Base-by-base conservation (phyloP, 2,888 invertebrate species). In the Scaptomyza reducta region DNA sequence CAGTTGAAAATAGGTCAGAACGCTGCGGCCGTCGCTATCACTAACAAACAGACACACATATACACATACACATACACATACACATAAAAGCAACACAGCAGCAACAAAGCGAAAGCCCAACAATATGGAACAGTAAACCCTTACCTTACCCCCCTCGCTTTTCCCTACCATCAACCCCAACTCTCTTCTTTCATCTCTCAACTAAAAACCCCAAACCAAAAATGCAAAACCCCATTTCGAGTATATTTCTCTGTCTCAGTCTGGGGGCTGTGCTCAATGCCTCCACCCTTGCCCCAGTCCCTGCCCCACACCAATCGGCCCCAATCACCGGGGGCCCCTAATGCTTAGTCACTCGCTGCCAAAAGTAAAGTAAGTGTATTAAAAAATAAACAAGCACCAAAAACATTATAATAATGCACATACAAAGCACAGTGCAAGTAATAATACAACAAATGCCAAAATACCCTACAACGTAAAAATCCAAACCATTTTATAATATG, bases 1-100 rank as follows among this genome's bases (percentile, higher is more conserved):
- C 53, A 40, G 44, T 65, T 65, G 42, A 46, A 74, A 74, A 74
- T 74, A 47, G 74, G 74, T 75, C 74, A 74, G 70, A 46, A 9
- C 56, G 56, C 64, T 70, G 75, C 56, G 75, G 75, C 33, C 51
- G 65, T 70, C 53, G 75, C 71, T 75, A 74, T 75, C 71, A 62
- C 44, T 22, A 47, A 27, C 64, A 69, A 51, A 54, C 57, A 47
- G 41, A 31, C 42, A 62, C 31, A 58, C 31, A 59, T 16, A 68
- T 27, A 49, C 35, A 55, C 14, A 54, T 46, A 49, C 41, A 62
- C 11, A n/a, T 22, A 57, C 31, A 59, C 25, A 68, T 33, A 11
- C 27, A 49, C 46, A 49, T 47, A 65, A 72, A 46, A 6, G 35
- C 33, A 35, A 35, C 6, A 35, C 7, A 33, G 35, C 35, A 51